Evolutionary conservation across 2,797 vertebrate species (phyloP).

Genomic region (Sardinella longiceps): DNA sequence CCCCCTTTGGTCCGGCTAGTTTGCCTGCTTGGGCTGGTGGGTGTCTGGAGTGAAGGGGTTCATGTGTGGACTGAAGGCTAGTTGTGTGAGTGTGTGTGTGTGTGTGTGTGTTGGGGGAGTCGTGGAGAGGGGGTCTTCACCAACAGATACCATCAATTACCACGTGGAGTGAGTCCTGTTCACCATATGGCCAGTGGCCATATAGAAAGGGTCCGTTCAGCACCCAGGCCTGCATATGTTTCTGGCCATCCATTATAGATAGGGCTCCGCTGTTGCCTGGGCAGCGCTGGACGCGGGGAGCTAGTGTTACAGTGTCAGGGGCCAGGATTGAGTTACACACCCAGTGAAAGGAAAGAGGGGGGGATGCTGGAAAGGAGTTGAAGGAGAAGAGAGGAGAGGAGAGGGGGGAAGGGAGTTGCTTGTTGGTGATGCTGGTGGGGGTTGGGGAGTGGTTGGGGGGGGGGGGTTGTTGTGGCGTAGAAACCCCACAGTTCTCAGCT

Average conservation of each 20-base stretch:
- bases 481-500: slow-evolving; percentile 47
- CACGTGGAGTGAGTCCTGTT: slow-evolving; percentile 69
- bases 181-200: slow-evolving; percentile 81
- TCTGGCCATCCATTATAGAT: slow-evolving; percentile 64
- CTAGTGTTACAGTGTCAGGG: slow-evolving; percentile 69
- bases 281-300: slow-evolving; percentile 57
- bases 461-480: not conserved
- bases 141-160: slow-evolving; percentile 82
- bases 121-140: slow-evolving; percentile 46
- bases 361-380: slow-evolving; percentile 21
- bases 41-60: not conserved
- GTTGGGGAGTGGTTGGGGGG: not conserved
- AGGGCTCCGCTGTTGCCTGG: slow-evolving; percentile 50
- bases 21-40: slow-evolving; percentile 6
- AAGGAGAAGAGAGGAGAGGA: not conserved
- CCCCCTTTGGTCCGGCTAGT: slow-evolving; percentile 48
- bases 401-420: slow-evolving; percentile 20
- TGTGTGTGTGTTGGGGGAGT: not conserved
- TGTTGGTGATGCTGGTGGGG: slow-evolving; percentile 20
- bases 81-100: slow-evolving; percentile 73
- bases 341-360: slow-evolving; percentile 57
- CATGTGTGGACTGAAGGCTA: slow-evolving; percentile 44
- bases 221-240: slow-evolving; percentile 73
- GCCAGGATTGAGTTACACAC: slow-evolving; percentile 68
- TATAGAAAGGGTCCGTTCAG: slow-evolving; percentile 71